Conservation (phyloP, 2,888 invertebrate genomes). For the Pediacus dermestoides region DNA sequence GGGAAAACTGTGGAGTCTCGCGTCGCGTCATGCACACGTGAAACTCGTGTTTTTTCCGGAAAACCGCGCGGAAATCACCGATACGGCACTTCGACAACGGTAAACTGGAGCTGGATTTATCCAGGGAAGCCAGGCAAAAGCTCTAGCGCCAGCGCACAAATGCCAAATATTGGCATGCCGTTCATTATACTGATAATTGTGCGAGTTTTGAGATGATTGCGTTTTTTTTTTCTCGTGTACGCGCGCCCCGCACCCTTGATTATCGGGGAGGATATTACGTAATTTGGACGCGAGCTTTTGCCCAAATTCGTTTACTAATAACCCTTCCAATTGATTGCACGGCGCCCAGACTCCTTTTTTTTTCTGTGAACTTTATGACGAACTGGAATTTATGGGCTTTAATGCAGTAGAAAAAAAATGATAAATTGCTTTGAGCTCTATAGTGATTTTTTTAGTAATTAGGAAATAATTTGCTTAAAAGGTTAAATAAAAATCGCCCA, state of each 20-base stretch:
- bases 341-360: too few relatives aligned
- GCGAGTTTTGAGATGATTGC: conserved; percentile 35
- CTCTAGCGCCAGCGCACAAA: conserved; percentile 36
- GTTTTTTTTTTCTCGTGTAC: conserved; percentile 29
- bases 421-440: too few relatives aligned
- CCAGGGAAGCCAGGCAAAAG: conserved; percentile 39
- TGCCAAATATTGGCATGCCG: conserved; percentile 31
- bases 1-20: too few relatives aligned
- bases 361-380: too few relatives aligned
- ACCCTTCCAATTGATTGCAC: conserved; percentile 15
- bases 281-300: conserved; percentile 17
- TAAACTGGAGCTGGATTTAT: conserved; percentile 41
- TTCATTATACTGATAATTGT: conserved; percentile 35
- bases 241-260: too few relatives aligned
- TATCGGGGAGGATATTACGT: conserved; percentile 22
- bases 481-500: too few relatives aligned
- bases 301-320: conserved; percentile 16
- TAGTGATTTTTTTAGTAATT: too few relatives aligned
- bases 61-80: conserved; percentile 29
- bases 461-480: too few relatives aligned
- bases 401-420: too few relatives aligned
- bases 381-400: too few relatives aligned
- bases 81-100: conserved; percentile 32
- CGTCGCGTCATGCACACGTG: conserved; percentile 12
- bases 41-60: conserved; percentile 19